Base-by-base conservation (phyloP, 2,797 vertebrate species). In the Labroides dimidiatus region DNA sequence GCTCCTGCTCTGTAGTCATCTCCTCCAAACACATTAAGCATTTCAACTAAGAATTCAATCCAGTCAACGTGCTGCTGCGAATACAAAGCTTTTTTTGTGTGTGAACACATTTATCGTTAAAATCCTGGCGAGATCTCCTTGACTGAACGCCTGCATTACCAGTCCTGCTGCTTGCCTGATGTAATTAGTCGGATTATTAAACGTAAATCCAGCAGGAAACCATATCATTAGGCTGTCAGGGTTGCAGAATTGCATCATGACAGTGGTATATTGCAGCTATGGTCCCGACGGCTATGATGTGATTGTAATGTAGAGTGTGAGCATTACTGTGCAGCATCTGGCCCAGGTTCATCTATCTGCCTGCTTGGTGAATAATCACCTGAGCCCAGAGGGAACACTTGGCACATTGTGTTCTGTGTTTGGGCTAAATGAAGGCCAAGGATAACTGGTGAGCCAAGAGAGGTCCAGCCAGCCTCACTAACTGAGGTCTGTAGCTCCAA, bases 121-220 rank as follows among this genome's bases (percentile, higher is more conserved):
- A 81, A 76, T 76, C 60, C 48, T 6, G 44, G 69, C 62, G 36
- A 52, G 17, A 67, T 53, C 74, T 75, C 36, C 59, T 50, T 55
- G 23, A 71, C 20, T 59, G 47, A 63, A 51, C 37, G 24, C 55
- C 30, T 33, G 30, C 30, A 8, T 7, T 33, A 33, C 4, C 30
- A 33, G 30, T 45, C 37, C 16, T 63, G 52, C 59, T 72, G 43
- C 51, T 65, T 48, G 72, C 45, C 51, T 67, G 52, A 75, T 83
- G 64, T 89, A 87, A 89, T 87, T 84, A 88, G 75, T 76, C 30
- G 19, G 53, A 74, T 89, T 77, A 87, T 88, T 85, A 84, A 85
- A 60, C 56, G 43, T 77, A 77, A 79, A 70, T 66, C 72, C 45
- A 54, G 70, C 81, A 69, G 41, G 47, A 75, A 50, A 45, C 4